phyloP scores from a whole-genome alignment of 2,888 invertebrate genomes.

The Eilema sororculum region DNA sequence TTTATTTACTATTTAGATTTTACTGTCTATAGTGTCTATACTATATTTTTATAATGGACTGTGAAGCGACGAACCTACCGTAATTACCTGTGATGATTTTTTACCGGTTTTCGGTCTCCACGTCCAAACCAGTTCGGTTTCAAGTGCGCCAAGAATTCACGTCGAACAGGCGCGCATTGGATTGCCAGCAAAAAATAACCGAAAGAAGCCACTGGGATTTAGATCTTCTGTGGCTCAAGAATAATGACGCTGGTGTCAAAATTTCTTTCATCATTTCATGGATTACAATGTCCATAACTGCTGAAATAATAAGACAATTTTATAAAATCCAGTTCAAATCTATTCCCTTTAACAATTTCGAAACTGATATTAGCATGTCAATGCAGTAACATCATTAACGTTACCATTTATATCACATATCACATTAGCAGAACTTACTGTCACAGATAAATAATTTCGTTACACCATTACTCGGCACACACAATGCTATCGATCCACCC shows the following conservation, averaged over 20 bases:
- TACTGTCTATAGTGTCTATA: constrained; percentile 17
- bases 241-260: constrained; percentile 54
- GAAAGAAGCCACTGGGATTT: constrained; percentile 70
- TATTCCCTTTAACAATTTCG: constrained; percentile 36
- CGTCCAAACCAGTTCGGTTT: constrained; percentile 81
- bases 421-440: constrained; percentile 66
- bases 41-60: constrained; percentile 56
- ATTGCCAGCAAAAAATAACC: constrained; percentile 72
- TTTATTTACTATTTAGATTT: constrained; percentile 24
- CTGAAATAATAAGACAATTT: not conserved
- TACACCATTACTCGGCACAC: constrained; percentile 63
- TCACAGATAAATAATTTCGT: constrained; percentile 69
- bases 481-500: constrained; percentile 70
- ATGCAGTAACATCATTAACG: constrained; percentile 61
- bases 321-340: not conserved
- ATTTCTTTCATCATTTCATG: constrained; percentile 33
- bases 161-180: constrained; percentile 71
- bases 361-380: constrained; percentile 18
- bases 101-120: constrained; percentile 80
- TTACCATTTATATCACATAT: constrained; percentile 66
- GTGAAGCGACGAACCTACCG: constrained; percentile 75
- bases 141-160: constrained; percentile 78
- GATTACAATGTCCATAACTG: not conserved
- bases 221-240: constrained; percentile 61
- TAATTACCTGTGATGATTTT: constrained; percentile 83